Base-by-base conservation (phyloP, 1,140 invertebrate genomes). In the Batillaria attramentaria region DNA sequence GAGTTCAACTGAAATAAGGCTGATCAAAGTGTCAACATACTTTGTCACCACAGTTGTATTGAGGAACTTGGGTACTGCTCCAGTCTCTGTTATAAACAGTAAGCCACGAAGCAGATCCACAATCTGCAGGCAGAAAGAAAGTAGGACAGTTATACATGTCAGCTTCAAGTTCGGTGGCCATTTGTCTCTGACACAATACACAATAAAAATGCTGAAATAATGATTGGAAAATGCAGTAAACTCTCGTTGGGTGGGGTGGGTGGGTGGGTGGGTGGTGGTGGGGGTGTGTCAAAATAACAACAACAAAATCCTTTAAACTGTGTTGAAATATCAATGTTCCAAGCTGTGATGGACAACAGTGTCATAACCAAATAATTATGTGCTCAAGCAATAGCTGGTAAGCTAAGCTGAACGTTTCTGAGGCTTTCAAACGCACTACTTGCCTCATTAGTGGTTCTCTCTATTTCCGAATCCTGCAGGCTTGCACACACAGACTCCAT, bases 41-140 rank as follows among this genome's bases (percentile, higher is more conserved):
- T 81, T 85, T 43, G 79, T 72, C 2, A 86, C 50, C 33, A 87
- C 54, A 39, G 42, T 69, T 39, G 75, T 77, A 33, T 84, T 80
- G 73, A 88, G 79, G 42, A 88, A 88, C 28, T 83, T 78, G 0
- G 84, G 81, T 18, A 86, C 72, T n/a, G 80, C 35, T n/a, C 79
- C 80, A 16, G 84, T 79, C 33, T 85, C 84, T 46, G 81, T 78
- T n/a, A 81, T 79, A 62, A 88, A 87, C 28, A 82, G 77, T n/a
- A 86, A 68, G 8, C 81, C 80, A 33, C 82, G 77, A 18, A 86
- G 57, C 31, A 86, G 39, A 1, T 73, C 76, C 20, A 84, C 81
- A 65, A 84, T 74, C 83, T 86, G 46, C 28, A 77, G 74, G 5
- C 57, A 60, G 6, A 60, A 60, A n/a, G 8, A 6, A 60, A 28